These are phyloP conservation scores for Hippotragus niger DNA, from an alignment of 2,113 vertebrate species.

Conservation along the genomic window DNA sequence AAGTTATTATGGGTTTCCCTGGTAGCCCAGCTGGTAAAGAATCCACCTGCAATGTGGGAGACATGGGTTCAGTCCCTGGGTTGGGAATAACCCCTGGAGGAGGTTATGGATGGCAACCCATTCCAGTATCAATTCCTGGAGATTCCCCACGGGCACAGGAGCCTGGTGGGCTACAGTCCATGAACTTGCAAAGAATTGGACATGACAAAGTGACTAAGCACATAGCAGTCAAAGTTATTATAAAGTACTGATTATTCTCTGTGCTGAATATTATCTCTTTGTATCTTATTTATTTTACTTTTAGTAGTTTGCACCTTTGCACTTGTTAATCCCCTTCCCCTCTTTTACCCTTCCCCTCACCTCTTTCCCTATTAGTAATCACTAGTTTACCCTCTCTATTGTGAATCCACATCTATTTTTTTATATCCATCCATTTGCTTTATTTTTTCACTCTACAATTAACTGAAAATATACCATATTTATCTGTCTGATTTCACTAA, in stretches of 20 bases:
- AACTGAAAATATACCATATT: not conserved
- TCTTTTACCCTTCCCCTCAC: not conserved
- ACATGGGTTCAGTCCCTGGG: not conserved
- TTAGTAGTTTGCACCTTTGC: not conserved
- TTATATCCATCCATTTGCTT: not conserved
- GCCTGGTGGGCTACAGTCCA: not conserved
- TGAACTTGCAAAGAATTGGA: not conserved
- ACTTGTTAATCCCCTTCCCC: not conserved
- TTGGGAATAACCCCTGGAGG: not conserved
- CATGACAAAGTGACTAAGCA: not conserved
- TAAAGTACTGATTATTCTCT: not conserved
- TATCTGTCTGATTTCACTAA: not conserved
- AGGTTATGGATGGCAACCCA: not conserved
- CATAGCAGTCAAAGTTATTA: not conserved
- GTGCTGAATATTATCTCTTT: not conserved
- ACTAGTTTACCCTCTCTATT: not conserved
- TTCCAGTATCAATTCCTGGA: not conserved
- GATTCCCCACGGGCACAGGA: not conserved
- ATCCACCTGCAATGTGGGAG: not conserved
- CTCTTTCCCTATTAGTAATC: not conserved
- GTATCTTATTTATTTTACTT: not conserved
- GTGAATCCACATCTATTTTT: not conserved
- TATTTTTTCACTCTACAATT: not conserved
- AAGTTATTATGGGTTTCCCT: not conserved
- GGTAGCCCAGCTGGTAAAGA: not conserved